A percentile compares a stretch with the other conserved stretches of the same genome.
phyloP scores from a whole-genome alignment of 2,113 vertebrate species.

The Oncorhynchus clarkii region DNA sequence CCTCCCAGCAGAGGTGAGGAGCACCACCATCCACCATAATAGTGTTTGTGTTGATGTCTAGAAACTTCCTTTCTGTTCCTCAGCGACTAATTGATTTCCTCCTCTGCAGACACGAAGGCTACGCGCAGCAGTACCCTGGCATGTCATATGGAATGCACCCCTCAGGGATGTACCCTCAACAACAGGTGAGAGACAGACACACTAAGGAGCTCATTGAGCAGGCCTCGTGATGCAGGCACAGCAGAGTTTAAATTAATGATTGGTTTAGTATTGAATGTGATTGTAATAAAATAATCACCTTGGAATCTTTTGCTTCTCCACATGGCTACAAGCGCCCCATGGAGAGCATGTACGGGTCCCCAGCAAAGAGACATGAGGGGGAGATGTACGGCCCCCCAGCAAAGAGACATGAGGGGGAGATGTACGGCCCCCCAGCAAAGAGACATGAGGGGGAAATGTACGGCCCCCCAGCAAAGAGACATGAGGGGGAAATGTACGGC shows the following conservation, averaged over 20 bases:
- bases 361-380: constrained; percentile 91
- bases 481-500: constrained; percentile 92
- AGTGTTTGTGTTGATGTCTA: too few relatives aligned
- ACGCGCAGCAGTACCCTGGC: constrained; percentile 84
- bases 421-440: constrained; percentile 91
- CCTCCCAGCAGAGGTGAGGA: constrained; percentile 76
- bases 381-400: constrained; percentile 77
- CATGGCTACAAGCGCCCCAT: constrained; percentile 95
- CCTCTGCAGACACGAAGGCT: constrained; percentile 84
- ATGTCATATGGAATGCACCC: constrained; percentile 78
- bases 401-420: constrained; percentile 86
- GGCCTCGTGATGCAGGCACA: too few relatives aligned
- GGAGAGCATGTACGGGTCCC: constrained; percentile 92
- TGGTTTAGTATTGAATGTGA: too few relatives aligned
- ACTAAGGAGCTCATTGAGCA: too few relatives aligned
- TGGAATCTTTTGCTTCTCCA: background rate
- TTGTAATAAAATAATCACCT: too few relatives aligned
- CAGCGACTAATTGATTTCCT: background rate
- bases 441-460: constrained; percentile 94
- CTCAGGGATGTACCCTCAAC: constrained; percentile 85
- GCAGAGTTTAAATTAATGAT: too few relatives aligned
- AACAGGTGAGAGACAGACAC: constrained; percentile 80
- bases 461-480: constrained; percentile 56
- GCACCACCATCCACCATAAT: background rate
- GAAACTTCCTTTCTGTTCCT: background rate